A percentile compares a stretch with the other conserved stretches of the same genome.
phyloP scores from a whole-genome alignment of 1,140 invertebrate genomes.

The Coptotermes formosanus region DNA sequence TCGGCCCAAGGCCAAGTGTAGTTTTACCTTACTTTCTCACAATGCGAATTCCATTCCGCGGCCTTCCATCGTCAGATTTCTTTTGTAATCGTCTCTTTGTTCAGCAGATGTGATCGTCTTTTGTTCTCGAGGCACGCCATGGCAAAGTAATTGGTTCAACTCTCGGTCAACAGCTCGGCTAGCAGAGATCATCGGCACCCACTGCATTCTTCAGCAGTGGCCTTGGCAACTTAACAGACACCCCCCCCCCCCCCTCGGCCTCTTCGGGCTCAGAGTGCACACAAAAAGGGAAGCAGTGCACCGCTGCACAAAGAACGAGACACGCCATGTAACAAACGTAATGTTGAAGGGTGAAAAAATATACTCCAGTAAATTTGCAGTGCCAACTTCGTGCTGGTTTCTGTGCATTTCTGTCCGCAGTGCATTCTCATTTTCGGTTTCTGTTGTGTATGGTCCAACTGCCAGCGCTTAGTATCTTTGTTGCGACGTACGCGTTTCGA shows the following conservation, averaged over 20 bases:
- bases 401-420: neutral
- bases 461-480: too few relatives aligned
- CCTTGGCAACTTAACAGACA: neutral
- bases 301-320: neutral
- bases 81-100: neutral
- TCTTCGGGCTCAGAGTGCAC: too few relatives aligned
- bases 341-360: neutral
- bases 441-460: too few relatives aligned
- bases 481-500: too few relatives aligned
- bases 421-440: neutral
- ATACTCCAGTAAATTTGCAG: neutral
- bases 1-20: too few relatives aligned
- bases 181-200: neutral
- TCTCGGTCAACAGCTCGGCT: neutral
- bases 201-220: neutral
- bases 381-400: neutral
- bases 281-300: neutral
- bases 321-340: neutral
- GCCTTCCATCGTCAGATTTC: neutral
- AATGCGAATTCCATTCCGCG: too few relatives aligned
- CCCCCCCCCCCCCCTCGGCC: too few relatives aligned
- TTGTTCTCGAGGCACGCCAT: neutral
- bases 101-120: neutral
- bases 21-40: too few relatives aligned
- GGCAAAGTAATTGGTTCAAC: conserved; percentile 6